Evolutionary conservation across 2,888 invertebrate genomes (phyloP), one percentile per base, ranked within the genome.

Genomic region (Parapristionchus giblindavisi): DNA sequence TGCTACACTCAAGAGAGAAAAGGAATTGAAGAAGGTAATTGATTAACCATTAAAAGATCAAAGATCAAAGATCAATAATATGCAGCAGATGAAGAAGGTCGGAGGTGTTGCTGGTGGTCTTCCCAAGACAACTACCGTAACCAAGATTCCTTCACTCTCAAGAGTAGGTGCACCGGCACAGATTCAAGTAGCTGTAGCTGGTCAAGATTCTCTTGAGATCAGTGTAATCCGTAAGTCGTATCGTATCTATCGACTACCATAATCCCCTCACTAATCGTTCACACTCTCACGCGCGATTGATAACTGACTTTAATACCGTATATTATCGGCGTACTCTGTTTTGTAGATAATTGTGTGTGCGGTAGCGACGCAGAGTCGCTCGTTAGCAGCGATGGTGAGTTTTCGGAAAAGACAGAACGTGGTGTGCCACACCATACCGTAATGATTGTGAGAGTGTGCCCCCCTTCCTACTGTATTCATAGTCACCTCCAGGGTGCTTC

Each of bases 151-250:
- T 36, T 85, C 85, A 0, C 77, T 85, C 8, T 84, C 83, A 27
- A 75, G 85, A 29, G 86, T 87, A n/a, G 85, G 84, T 56, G 81
- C 83, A 63, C 83, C 85, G 32, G 83, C 85, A 36, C 77, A 80
- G 32, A 77, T 87, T 8, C 76, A 83, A 34, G 79, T 87, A 73
- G 79, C 80, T 36, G 78, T 82, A 29, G 78, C 82, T 34, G 83
- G 83, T 24, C 77, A 81, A 74, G 84, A 83, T 75, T 79, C 79
- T 29, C 80, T 87, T 11, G 80, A 83, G 71, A 83, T 85, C 66
- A 79, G 74, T 43, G 85, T 87, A 36, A 73, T 77, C 61, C 85
- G 87, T 87, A 77, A 54, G 80, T 70, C 29, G 11, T n/a, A 29
- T 21, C 60, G 3, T 21, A 60, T 4, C 24, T 72, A 27, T 34